Conservation (phyloP, 2,113 vertebrate genomes). For the Gavialis gangeticus region DNA sequence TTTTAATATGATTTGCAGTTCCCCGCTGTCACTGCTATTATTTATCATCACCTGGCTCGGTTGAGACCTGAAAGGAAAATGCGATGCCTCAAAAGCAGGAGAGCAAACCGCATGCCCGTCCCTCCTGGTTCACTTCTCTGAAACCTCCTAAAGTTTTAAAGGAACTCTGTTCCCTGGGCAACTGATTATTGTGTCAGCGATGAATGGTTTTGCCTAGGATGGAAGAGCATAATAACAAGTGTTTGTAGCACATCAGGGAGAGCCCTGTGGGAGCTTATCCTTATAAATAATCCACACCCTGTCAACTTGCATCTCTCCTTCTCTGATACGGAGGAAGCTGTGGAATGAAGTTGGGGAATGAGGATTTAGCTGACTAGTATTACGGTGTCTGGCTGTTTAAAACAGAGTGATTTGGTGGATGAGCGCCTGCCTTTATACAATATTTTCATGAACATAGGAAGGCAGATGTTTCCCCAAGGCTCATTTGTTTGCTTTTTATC, state of each 20-base stretch:
- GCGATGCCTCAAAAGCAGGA: neutral
- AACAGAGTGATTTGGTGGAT: neutral
- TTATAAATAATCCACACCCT: slow-evolving; percentile 47
- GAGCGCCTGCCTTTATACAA: neutral
- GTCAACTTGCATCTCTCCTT: slow-evolving; percentile 50
- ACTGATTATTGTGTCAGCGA: neutral
- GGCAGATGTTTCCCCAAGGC: neutral
- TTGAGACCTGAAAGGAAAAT: neutral
- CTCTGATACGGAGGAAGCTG: neutral
- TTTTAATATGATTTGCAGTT: fast-evolving
- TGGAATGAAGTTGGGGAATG: neutral
- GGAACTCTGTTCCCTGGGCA: neutral
- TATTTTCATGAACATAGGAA: neutral
- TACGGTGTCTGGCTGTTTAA: neutral
- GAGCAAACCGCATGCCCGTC: neutral
- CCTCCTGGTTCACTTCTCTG: fast-evolving
- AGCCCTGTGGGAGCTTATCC: slow-evolving; percentile 4
- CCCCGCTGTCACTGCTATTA: fast-evolving
- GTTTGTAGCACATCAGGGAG: neutral
- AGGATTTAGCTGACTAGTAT: neutral
- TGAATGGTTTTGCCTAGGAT: neutral
- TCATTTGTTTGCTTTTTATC: neutral
- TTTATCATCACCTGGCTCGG: neutral
- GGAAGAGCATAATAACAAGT: neutral
- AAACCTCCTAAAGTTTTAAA: neutral